Conservation (phyloP, 2,113 vertebrate species). For the Ornithorhynchus anatinus region DNA sequence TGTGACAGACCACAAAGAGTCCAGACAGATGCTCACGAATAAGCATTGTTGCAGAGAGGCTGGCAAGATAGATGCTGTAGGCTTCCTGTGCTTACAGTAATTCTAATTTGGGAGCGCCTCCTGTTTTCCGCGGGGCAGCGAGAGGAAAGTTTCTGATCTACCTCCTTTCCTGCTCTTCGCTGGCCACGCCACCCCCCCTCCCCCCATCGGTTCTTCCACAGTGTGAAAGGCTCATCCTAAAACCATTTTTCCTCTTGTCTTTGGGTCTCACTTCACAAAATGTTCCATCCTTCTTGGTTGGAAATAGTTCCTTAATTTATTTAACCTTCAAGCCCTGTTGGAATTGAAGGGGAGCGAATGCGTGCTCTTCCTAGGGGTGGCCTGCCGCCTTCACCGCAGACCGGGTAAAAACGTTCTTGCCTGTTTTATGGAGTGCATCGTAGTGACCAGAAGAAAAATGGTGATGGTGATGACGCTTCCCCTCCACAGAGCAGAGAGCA, state of each 20-base stretch:
- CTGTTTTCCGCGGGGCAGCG: neutral
- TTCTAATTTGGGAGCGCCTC: neutral
- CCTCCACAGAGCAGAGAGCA: neutral
- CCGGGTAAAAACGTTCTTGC: neutral
- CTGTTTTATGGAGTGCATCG: neutral
- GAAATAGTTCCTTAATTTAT: too few relatives aligned
- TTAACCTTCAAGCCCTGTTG: neutral
- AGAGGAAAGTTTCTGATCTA: accelerated
- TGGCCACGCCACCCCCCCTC: too few relatives aligned
- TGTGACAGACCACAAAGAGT: neutral
- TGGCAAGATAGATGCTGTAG: accelerated
- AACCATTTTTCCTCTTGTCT: neutral
- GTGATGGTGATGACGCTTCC: neutral
- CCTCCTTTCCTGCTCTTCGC: too few relatives aligned
- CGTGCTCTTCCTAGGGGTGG: neutral
- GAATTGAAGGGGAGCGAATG: neutral
- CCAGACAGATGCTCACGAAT: neutral
- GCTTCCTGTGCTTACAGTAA: neutral
- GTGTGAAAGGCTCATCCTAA: neutral
- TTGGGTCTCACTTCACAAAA: neutral
- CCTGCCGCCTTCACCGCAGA: neutral
- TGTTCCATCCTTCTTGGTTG: neutral
- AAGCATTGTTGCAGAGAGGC: neutral
- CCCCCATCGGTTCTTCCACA: too few relatives aligned
- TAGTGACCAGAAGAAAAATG: neutral